Evolutionary conservation across 2,797 vertebrate species (phyloP).

Genomic region (Dendrocincla fuliginosa): DNA sequence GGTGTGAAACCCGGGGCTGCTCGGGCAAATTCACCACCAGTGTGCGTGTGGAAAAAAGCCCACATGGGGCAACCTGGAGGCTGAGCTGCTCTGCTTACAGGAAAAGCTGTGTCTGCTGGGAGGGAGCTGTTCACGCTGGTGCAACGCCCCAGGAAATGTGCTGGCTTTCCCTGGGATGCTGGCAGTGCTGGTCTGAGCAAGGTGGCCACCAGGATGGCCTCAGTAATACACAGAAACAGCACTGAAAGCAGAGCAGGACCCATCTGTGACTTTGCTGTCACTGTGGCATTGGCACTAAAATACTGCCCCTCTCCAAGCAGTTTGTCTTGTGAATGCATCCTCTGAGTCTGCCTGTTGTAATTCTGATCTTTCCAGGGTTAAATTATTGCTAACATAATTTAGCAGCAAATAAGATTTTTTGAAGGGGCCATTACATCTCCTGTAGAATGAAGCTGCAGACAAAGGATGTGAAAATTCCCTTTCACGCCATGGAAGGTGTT

Average conservation of each 20-base stretch:
- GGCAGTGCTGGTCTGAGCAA: background rate
- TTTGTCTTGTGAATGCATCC: background rate
- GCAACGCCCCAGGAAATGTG: background rate
- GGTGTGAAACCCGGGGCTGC: background rate
- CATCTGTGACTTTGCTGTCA: background rate
- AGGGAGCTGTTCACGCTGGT: background rate
- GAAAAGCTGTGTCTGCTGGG: background rate
- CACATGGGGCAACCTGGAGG: background rate
- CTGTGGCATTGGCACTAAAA: background rate
- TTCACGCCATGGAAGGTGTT: background rate
- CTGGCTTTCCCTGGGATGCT: background rate
- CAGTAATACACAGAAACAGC: background rate
- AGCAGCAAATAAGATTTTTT: background rate
- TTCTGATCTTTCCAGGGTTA: background rate
- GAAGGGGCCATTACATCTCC: background rate
- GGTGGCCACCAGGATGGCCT: background rate
- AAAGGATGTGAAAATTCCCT: constrained; percentile 17
- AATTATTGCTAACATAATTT: background rate
- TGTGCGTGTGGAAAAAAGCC: fast-evolving
- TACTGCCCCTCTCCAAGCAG: background rate
- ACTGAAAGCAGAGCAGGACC: background rate
- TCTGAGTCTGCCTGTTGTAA: background rate
- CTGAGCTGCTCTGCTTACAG: background rate
- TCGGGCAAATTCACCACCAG: background rate
- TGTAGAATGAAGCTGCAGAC: background rate